Evolutionary conservation across 1,140 invertebrate species (phyloP), one percentile per base, ranked within the genome.

Genomic region (Eueides isabella): DNA sequence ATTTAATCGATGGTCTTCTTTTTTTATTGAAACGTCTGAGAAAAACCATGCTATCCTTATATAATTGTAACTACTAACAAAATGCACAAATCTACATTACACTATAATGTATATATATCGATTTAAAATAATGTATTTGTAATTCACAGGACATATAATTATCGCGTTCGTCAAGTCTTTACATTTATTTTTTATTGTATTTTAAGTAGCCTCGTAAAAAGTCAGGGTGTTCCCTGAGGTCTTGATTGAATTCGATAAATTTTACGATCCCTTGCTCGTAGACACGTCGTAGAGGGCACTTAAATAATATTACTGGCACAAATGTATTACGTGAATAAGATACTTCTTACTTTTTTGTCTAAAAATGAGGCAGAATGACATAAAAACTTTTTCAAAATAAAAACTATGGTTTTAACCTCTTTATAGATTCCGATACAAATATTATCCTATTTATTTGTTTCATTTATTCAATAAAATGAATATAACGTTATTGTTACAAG

Each of bases 201-300:
- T 48, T 69, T 70, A 64, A 41, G 67, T 65, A 62, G 31, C 30
- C 33, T 65, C 30, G 41, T 74, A 74, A 75, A 75, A 63, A 71
- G 70, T 67, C 66, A 72, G 35, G 65, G 28, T 38, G 62, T 33
- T 63, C 30, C 29, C 38, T 28, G 67, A 70, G 74, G 67, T 76
- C 65, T 67, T 79, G 71, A 79, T 79, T 76, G 77, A 76, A 79
- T 76, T 75, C 67, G 55, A 74, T 79, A 79, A 74, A 76, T 48
- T 74, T 73, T 76, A 75, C 72, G 72, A 68, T 68, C 30, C 69
- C 35, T 76, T 63, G 48, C 66, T 70, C 63, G 67, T 75, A 71
- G 71, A 71, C 77, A 74, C 74, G 68, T 76, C 72, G 35, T 76
- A 61, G 44, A 63, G 30, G 38, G 30, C 41, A 75, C 77, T 73